Base-by-base conservation (phyloP, 2,888 invertebrate genomes). In the Drosophila birchii region DNA sequence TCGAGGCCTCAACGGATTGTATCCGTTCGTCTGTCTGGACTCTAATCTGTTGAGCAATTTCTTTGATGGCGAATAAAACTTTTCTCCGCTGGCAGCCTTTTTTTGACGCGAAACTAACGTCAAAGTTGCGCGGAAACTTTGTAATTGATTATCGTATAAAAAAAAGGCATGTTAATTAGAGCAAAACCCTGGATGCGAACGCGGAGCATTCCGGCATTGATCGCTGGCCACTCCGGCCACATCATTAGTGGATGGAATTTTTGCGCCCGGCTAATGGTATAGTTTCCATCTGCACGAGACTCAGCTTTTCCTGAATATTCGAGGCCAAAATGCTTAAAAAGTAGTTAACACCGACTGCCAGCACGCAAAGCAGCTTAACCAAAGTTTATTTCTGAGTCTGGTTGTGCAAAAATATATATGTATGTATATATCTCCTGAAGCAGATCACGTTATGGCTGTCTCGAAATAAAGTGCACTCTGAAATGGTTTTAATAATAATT, bases 141-240 rank as follows among this genome's bases (percentile, higher is more conserved):
- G 77, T 88, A 88, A 87, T 87, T 85, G 85, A 85, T 85, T 84
- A 89, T 78, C 79, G 79, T 79, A 78, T 16, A 53, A 76, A 84
- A 53, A 53, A 77, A 88, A 77, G 81, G 74, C 64, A 81, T 88
- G 75, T 77, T 84, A 84, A 89, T 89, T 84, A 84, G 84, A 55
- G 38, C 45, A 56, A 44, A 71, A 57, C 70, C 55, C 41, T 47
- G 70, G 51, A 56, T 43, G 53, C 34, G 32, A 44, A 61, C 29
- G 51, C 32, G 29, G 23, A 45, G 57, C 51, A 56, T 47, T 39
- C 43, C 64, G 32, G 53, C 66, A 69, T 66, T 67, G 71, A 72
- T 67, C 76, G 59, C 51, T 29, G 56, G 54, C 67, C 58, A 57
- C 67, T 55, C 34, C 20, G 55, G 53, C 64, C 59, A 58, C 75